Conservation (phyloP, 92 coral and sea anemone species). For the Actinostola sp. region DNA sequence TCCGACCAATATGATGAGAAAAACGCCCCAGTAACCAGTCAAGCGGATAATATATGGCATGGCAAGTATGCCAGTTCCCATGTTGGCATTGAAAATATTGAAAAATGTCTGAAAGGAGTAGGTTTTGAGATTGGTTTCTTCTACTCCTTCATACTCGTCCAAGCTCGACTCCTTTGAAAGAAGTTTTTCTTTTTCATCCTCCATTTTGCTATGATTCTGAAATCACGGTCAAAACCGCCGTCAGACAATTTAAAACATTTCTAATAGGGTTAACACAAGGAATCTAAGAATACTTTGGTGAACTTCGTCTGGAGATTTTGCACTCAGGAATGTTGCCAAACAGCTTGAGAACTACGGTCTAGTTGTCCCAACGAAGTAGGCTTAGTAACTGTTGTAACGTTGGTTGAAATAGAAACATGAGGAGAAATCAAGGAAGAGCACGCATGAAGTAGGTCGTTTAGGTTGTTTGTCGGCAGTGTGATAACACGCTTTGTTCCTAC, state of each 20-base stretch:
- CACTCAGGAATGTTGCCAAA: constrained; percentile 2
- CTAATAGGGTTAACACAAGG: constrained; percentile 10
- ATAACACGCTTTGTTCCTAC: constrained; percentile 19
- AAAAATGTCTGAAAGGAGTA: constrained; percentile 82
- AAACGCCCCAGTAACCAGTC: constrained; percentile 90
- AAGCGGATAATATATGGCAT: constrained; percentile 87
- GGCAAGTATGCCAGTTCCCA: constrained; percentile 92
- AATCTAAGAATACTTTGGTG: constrained; percentile 17
- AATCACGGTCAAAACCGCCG: constrained; percentile 23
- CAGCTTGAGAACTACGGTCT: neutral
- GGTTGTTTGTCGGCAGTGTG: constrained; percentile 19
- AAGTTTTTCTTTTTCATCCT: constrained; percentile 33
- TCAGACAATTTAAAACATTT: constrained; percentile 22
- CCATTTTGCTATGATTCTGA: constrained; percentile 1
- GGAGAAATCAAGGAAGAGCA: neutral
- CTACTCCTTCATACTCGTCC: constrained; percentile 22
- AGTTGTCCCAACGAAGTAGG: neutral
- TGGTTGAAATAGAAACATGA: neutral
- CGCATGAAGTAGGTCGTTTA: constrained; percentile 3
- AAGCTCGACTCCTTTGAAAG: constrained; percentile 18
- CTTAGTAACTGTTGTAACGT: neutral
- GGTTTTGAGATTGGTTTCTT: constrained; percentile 50
- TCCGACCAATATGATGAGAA: constrained; percentile 73
- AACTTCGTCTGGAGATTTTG: neutral
- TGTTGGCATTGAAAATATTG: constrained; percentile 86